These are phyloP conservation scores for Drosophila busckii DNA, from an alignment of 1,140 invertebrate species.

Conservation along the genomic window DNA sequence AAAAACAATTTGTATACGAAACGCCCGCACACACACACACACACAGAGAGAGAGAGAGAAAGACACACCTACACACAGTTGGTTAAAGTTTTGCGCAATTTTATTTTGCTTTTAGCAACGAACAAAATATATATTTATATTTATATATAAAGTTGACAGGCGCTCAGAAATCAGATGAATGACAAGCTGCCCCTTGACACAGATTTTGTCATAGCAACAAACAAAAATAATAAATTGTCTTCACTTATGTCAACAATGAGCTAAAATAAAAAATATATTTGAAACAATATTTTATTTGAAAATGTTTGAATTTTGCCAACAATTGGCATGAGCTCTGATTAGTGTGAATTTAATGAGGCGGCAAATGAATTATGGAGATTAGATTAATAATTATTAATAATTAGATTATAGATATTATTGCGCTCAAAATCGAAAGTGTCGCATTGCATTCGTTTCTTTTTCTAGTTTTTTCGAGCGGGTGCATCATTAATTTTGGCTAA, in stretches of 20 bases:
- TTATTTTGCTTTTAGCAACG: conserved; percentile 45
- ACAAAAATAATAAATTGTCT: conserved; percentile 60
- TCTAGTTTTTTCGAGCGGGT: no score
- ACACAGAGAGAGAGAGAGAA: neutral
- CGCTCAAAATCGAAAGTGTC: no score
- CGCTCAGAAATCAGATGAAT: conserved; percentile 65
- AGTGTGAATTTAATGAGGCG: conserved; percentile 12
- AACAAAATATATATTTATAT: conserved; percentile 13
- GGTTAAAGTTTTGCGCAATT: conserved; percentile 67
- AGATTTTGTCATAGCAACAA: conserved; percentile 71
- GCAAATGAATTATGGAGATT: no score
- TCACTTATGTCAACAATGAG: conserved; percentile 25
- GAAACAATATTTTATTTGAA: conserved; percentile 17
- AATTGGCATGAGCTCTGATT: conserved; percentile 8
- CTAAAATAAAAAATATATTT: conserved; percentile 17
- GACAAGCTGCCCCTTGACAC: conserved; percentile 74
- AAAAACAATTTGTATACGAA: conserved; percentile 3
- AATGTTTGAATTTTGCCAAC: conserved; percentile 28
- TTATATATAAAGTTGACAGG: conserved; percentile 42
- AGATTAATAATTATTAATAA: no score
- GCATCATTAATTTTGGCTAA: no score
- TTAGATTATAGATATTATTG: no score
- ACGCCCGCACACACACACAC: conserved; percentile 17
- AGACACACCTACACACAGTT: conserved; percentile 21
- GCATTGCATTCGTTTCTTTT: no score